Conservation (phyloP, 1,140 invertebrate genomes). For the Trinorchestia longiramus region DNA sequence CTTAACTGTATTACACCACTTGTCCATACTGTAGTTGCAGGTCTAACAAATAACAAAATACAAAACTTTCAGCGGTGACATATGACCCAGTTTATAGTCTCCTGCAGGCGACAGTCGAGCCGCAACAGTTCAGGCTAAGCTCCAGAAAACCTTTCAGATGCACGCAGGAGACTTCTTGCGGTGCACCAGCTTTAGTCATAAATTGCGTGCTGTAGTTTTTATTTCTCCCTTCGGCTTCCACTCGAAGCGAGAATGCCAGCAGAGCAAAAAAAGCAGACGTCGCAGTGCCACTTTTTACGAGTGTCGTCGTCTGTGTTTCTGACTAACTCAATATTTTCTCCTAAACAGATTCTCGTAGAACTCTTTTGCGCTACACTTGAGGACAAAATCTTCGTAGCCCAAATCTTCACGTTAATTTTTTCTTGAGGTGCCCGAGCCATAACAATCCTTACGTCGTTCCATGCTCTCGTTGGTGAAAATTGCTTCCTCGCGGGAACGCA, state of each 20-base stretch:
- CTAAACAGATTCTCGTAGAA: slow-evolving; percentile 52
- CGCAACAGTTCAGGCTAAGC: background rate
- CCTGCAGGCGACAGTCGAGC: background rate
- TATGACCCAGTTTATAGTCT: background rate
- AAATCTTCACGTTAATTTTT: slow-evolving; percentile 41
- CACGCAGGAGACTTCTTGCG: slow-evolving; percentile 24
- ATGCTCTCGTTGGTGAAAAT: slow-evolving; percentile 41
- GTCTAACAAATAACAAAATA: background rate
- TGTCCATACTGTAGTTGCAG: no score
- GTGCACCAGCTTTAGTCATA: slow-evolving; percentile 33
- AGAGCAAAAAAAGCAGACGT: background rate
- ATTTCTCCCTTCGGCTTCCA: background rate
- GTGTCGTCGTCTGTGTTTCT: slow-evolving; percentile 36
- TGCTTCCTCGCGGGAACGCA: slow-evolving; percentile 10
- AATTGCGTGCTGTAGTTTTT: slow-evolving; percentile 10
- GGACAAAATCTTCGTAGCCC: slow-evolving; percentile 26
- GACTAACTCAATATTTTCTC: slow-evolving; percentile 52
- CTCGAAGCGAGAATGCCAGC: slow-evolving; percentile 14
- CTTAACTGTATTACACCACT: no score
- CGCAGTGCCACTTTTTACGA: slow-evolving; percentile 6
- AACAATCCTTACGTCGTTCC: slow-evolving; percentile 32
- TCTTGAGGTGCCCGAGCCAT: slow-evolving; percentile 21
- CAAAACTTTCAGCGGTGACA: background rate
- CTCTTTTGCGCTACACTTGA: slow-evolving; percentile 31
- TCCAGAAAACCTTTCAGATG: slow-evolving; percentile 8